Percentiles rank a stretch among this genome's conserved stretches.
These are phyloP conservation scores for Tineola bisselliella DNA, from an alignment of 2,888 invertebrate species.

Conservation along the genomic window DNA sequence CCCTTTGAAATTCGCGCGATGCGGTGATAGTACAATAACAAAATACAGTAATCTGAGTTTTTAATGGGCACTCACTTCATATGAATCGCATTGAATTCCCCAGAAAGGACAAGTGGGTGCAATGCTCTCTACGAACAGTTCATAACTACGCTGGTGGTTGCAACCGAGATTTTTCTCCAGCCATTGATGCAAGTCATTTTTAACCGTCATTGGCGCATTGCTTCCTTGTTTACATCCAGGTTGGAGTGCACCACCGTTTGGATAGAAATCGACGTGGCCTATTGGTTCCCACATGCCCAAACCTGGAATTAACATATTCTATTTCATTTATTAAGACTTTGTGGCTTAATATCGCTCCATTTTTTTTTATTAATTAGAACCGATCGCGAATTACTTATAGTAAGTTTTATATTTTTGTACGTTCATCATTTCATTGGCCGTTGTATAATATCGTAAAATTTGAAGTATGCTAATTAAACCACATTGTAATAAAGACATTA, in stretches of 20 bases:
- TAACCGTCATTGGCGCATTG: constrained; percentile 23
- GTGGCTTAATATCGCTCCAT: too few relatives aligned
- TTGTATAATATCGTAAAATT: too few relatives aligned
- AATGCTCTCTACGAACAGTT: constrained; percentile 86
- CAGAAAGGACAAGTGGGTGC: constrained; percentile 79
- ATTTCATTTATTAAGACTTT: background rate
- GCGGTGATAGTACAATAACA: too few relatives aligned
- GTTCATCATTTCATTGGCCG: too few relatives aligned
- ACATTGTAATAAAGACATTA: too few relatives aligned
- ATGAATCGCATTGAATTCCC: constrained; percentile 81
- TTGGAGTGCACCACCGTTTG: constrained; percentile 85
- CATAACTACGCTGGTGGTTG: constrained; percentile 86
- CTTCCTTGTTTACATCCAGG: constrained; percentile 47
- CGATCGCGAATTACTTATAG: too few relatives aligned
- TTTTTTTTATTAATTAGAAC: too few relatives aligned
- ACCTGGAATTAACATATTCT: constrained; percentile 37
- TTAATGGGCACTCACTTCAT: constrained; percentile 64
- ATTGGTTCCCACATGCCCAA: constrained; percentile 84
- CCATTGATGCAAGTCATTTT: constrained; percentile 38
- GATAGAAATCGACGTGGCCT: constrained; percentile 92
- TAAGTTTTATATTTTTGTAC: too few relatives aligned
- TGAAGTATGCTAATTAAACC: too few relatives aligned
- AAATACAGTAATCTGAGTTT: too few relatives aligned
- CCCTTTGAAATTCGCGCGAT: too few relatives aligned
- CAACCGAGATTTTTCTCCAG: constrained; percentile 81